These are phyloP conservation scores for Rhingia rostrata DNA, from an alignment of 2,888 invertebrate species.

Conservation along the genomic window DNA sequence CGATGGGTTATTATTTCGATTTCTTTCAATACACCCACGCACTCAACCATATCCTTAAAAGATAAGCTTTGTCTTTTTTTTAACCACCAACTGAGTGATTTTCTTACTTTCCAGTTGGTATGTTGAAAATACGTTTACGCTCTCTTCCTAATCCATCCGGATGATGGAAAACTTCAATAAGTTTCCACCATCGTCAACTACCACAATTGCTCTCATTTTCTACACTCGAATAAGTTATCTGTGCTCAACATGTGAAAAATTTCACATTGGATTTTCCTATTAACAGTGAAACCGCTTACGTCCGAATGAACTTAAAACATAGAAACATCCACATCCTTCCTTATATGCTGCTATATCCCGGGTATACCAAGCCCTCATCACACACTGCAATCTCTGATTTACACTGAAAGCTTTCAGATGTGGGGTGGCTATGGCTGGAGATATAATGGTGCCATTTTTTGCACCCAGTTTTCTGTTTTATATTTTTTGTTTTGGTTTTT, in stretches of 20 bases:
- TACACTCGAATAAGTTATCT: constrained; percentile 73
- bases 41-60: too few species aligned
- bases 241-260: constrained; percentile 74
- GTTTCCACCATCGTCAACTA: constrained; percentile 56
- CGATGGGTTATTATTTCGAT: too few species aligned
- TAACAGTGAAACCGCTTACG: constrained; percentile 72
- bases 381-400: constrained; percentile 70
- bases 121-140: background rate
- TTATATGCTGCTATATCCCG: constrained; percentile 11
- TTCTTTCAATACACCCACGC: too few species aligned
- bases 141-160: constrained; percentile 38
- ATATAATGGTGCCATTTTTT: constrained; percentile 64
- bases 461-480: constrained; percentile 11
- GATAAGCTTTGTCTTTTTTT: too few species aligned
- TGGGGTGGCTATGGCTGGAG: constrained; percentile 34
- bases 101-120: too few species aligned
- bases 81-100: too few species aligned
- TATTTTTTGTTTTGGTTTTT: constrained; percentile 14
- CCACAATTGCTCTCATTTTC: constrained; percentile 71
- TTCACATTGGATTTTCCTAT: constrained; percentile 72
- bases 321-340: constrained; percentile 50
- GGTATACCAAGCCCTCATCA: constrained; percentile 41
- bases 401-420: constrained; percentile 62
- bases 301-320: constrained; percentile 69
- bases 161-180: constrained; percentile 65